A percentile compares a stretch with the other conserved stretches of the same genome.
phyloP scores from a whole-genome alignment of 2,888 invertebrate genomes.

The Pheosia tremula region DNA sequence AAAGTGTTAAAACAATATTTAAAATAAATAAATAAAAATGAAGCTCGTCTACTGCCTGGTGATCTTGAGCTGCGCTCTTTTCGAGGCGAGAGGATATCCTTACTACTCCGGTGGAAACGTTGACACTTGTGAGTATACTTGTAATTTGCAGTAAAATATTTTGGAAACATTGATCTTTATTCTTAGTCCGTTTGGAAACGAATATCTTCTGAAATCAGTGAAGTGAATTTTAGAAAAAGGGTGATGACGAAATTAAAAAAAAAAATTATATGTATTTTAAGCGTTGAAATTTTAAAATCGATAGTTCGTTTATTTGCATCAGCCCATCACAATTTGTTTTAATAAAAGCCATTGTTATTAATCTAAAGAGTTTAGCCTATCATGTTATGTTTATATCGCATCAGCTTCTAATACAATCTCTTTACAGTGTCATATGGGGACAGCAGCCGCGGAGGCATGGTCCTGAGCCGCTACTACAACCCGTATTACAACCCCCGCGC shows the following conservation, averaged over 20 bases:
- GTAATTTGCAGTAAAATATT: not conserved
- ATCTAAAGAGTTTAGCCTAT: no score
- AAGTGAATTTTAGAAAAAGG: not conserved
- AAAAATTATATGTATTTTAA: no score
- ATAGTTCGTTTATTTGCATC: no score
- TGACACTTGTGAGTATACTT: slow-evolving; percentile 68
- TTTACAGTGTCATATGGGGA: slow-evolving; percentile 73
- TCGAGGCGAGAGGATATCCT: slow-evolving; percentile 63
- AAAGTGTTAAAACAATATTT: slow-evolving; percentile 33
- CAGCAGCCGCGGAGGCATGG: slow-evolving; percentile 70
- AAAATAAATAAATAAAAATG: slow-evolving; percentile 47
- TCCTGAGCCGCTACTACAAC: slow-evolving; percentile 75
- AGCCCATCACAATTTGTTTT: no score
- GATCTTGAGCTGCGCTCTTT: slow-evolving; percentile 57
- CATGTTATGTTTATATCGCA: not conserved
- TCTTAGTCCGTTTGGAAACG: no score
- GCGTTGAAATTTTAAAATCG: no score
- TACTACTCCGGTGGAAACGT: slow-evolving; percentile 64
- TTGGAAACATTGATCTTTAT: no score
- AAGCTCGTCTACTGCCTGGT: slow-evolving; percentile 54
- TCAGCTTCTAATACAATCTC: not conserved
- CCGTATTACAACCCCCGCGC: slow-evolving; percentile 68
- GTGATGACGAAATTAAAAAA: no score
- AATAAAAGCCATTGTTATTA: no score
- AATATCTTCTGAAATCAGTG: not conserved